These are phyloP conservation scores for Melitaea athalia DNA, from an alignment of 2,888 invertebrate species.

Conservation along the genomic window DNA sequence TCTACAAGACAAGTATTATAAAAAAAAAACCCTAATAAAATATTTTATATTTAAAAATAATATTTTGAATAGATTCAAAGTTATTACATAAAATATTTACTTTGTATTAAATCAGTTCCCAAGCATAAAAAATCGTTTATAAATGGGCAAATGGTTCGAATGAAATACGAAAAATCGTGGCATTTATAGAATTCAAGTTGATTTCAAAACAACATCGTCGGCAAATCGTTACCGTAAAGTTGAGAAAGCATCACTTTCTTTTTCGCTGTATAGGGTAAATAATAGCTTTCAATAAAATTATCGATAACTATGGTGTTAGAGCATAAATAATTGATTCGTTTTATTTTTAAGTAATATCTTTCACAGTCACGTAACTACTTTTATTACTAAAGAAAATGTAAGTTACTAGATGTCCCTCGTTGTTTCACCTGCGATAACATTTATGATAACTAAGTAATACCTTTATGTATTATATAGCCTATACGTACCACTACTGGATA, in stretches of 20 bases:
- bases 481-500: no score
- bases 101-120: conserved; percentile 3
- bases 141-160: conserved; percentile 6
- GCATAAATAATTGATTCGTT: conserved; percentile 34
- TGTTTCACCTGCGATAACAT: not conserved
- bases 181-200: conserved; percentile 26
- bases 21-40: no score
- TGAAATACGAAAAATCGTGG: conserved; percentile 10
- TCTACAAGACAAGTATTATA: no score
- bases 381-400: conserved; percentile 14
- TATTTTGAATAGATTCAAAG: not conserved
- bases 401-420: not conserved
- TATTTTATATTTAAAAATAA: not conserved
- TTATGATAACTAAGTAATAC: no score
- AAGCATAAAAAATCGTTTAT: conserved; percentile 10
- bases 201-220: conserved; percentile 58
- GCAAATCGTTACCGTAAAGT: conserved; percentile 49
- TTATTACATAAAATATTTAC: not conserved
- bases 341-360: conserved; percentile 23
- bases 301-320: conserved; percentile 23
- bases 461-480: no score
- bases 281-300: conserved; percentile 54
- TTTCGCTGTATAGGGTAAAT: conserved; percentile 62
- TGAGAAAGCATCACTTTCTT: conserved; percentile 73
- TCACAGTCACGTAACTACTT: conserved; percentile 22